Percentiles rank a stretch among this genome's conserved stretches.
phyloP scores from a whole-genome alignment of 1,140 invertebrate genomes.

The Amyelois transitella region DNA sequence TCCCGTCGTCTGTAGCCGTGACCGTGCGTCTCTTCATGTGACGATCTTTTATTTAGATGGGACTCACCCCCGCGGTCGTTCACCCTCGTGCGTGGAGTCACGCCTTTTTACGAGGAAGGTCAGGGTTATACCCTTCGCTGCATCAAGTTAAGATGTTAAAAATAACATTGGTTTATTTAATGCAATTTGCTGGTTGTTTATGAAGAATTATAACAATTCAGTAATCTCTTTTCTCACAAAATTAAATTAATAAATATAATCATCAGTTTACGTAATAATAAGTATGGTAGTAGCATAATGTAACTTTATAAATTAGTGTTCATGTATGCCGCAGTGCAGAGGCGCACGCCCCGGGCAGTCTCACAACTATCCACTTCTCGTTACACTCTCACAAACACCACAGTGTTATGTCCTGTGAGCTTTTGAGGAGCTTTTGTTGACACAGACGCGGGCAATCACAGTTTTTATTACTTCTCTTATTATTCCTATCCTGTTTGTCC shows the following conservation, averaged over 20 bases:
- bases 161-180: neutral
- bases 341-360: neutral
- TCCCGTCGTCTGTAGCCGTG: slow-evolving; percentile 29
- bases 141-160: neutral
- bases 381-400: neutral
- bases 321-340: slow-evolving; percentile 55
- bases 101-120: slow-evolving; percentile 47
- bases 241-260: no score
- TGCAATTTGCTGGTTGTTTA: neutral
- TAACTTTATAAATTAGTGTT: neutral
- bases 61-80: slow-evolving; percentile 59
- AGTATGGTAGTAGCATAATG: no score
- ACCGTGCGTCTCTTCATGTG: slow-evolving; percentile 41
- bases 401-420: neutral
- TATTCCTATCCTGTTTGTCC: neutral
- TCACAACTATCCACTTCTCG: neutral
- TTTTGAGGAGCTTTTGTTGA: neutral
- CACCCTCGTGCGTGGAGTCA: slow-evolving; percentile 40
- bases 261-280: no score
- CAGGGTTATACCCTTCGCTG: slow-evolving; percentile 44
- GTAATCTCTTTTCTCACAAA: no score
- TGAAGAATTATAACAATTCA: no score
- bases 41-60: slow-evolving; percentile 65
- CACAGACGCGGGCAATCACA: neutral
- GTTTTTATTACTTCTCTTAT: neutral